phyloP scores from a whole-genome alignment of 2,888 invertebrate genomes.

The Digitonthophagus gazella region DNA sequence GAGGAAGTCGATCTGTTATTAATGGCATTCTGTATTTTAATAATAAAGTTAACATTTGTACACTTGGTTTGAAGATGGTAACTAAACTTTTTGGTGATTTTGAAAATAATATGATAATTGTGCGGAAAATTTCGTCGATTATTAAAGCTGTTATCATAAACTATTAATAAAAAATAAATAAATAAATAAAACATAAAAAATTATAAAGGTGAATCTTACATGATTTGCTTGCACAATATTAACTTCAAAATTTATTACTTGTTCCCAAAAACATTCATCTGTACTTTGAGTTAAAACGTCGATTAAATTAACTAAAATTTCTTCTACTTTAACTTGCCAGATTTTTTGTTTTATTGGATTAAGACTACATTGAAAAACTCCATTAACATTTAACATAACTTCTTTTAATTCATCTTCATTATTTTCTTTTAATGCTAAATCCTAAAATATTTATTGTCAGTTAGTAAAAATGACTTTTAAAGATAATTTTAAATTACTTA shows the following conservation, averaged over 20 bases:
- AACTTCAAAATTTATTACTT: constrained; percentile 40
- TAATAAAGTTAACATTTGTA: constrained; percentile 42
- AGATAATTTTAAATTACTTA: constrained; percentile 32
- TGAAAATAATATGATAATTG: constrained; percentile 32
- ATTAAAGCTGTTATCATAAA: constrained; percentile 14
- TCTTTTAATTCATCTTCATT: constrained; percentile 30
- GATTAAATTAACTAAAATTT: constrained; percentile 37
- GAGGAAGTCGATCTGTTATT: constrained; percentile 46
- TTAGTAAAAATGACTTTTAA: background rate
- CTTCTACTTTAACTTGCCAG: constrained; percentile 39
- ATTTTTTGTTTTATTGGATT: constrained; percentile 42
- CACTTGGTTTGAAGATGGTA: constrained; percentile 33
- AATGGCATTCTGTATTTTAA: constrained; percentile 43
- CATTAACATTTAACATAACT: constrained; percentile 41
- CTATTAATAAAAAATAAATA: constrained; percentile 17
- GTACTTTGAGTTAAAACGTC: constrained; percentile 32
- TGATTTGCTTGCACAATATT: constrained; percentile 41
- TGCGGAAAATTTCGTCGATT: constrained; percentile 39
- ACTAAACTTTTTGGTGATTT: constrained; percentile 32
- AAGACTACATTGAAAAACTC: constrained; percentile 41
- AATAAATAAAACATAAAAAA: background rate
- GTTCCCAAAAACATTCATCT: constrained; percentile 35
- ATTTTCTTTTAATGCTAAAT: constrained; percentile 26
- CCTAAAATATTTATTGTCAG: constrained; percentile 36
- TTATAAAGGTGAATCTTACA: constrained; percentile 35